These are phyloP conservation scores for Lepidostoma basale DNA, from an alignment of 1,140 invertebrate species.

Conservation along the genomic window DNA sequence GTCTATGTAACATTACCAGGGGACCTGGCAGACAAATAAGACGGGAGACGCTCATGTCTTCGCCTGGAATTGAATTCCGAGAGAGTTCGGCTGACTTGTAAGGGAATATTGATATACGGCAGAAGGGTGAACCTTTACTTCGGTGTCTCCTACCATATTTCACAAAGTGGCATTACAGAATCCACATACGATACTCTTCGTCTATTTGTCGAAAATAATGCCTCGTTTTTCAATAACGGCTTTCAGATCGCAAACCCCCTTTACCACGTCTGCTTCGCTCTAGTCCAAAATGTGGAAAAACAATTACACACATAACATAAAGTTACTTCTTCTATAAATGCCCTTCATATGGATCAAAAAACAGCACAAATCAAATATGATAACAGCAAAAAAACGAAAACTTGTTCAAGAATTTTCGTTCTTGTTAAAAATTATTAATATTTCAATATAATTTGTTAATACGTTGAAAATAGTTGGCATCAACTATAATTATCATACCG, in stretches of 20 bases:
- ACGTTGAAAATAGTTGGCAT: too few relatives aligned
- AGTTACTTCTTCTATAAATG: too few relatives aligned
- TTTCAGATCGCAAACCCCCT: neutral
- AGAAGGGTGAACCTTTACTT: neutral
- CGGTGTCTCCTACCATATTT: neutral
- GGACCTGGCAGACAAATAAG: neutral
- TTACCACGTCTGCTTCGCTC: neutral
- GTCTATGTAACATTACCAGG: slow-evolving; percentile 9
- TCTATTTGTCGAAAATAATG: neutral
- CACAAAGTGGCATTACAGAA: slow-evolving; percentile 14
- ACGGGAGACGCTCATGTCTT: neutral
- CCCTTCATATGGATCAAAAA: too few relatives aligned
- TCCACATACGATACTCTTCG: slow-evolving; percentile 3
- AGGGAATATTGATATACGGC: slow-evolving; percentile 15
- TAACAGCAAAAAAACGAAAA: too few relatives aligned
- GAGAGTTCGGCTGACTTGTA: slow-evolving; percentile 14
- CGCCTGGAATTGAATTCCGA: slow-evolving; percentile 2
- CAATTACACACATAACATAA: too few relatives aligned
- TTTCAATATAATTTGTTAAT: too few relatives aligned
- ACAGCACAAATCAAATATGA: too few relatives aligned
- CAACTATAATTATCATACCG: too few relatives aligned
- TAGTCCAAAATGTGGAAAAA: too few relatives aligned
- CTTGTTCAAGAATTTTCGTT: too few relatives aligned
- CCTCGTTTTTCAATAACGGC: neutral
- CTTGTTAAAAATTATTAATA: too few relatives aligned